Evolutionary conservation across 2,113 vertebrate genomes (phyloP).

Genomic region (Lathamus discolor): DNA sequence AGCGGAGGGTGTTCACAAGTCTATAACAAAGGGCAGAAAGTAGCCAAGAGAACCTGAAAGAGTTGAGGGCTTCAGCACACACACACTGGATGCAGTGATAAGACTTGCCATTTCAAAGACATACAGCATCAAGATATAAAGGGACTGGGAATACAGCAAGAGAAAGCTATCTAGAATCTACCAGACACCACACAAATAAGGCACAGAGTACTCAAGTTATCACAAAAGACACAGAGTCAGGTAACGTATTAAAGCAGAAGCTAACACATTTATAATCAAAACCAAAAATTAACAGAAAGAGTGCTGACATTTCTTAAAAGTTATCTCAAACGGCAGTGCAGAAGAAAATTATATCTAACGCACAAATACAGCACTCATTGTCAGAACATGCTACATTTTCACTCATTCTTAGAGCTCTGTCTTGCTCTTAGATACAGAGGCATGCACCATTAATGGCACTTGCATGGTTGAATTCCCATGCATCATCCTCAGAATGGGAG

Average conservation of each 20-base stretch:
- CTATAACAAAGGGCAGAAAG: neutral
- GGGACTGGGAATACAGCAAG: neutral
- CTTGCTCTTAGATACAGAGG: neutral
- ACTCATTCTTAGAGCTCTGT: neutral
- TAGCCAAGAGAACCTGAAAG: neutral
- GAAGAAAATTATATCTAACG: constrained; percentile 5
- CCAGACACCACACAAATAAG: neutral
- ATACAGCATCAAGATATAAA: neutral
- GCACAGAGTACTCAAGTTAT: neutral
- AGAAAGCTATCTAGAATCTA: neutral
- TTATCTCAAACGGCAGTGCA: neutral
- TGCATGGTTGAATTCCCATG: constrained; percentile 11
- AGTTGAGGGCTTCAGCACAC: neutral
- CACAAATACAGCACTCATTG: neutral
- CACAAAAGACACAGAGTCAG: neutral
- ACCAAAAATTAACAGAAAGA: neutral
- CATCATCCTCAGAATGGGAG: neutral
- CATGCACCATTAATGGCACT: constrained; percentile 10
- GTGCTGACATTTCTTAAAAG: neutral
- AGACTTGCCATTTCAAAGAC: neutral
- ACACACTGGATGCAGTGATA: neutral
- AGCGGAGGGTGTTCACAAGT: neutral
- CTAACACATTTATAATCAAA: neutral
- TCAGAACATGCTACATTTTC: neutral
- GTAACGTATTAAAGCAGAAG: neutral